Percentiles rank a stretch among this genome's conserved stretches.
Evolutionary conservation across 2,888 invertebrate species (phyloP).

Genomic region (Adelognathus sp.): DNA sequence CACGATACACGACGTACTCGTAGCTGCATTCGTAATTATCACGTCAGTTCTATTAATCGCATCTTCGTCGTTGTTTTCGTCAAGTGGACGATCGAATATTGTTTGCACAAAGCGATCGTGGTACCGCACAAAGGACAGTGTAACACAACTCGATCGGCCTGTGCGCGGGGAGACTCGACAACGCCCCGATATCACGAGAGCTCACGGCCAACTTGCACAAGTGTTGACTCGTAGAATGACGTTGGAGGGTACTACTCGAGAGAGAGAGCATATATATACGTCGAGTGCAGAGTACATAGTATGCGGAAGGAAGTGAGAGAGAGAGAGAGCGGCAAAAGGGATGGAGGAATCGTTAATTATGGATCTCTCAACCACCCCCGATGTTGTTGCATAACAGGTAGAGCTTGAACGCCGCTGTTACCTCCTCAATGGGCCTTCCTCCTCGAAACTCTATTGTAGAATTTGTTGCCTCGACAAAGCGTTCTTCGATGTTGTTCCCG

Average conservation of each 20-base stretch:
- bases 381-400: slow-evolving; percentile 37
- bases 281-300: not conserved
- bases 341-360: slow-evolving; percentile 40
- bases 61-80: too few relatives aligned
- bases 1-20: too few relatives aligned
- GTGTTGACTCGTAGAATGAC: slow-evolving; percentile 29
- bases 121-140: not conserved
- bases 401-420: slow-evolving; percentile 23
- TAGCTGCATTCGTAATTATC: too few relatives aligned
- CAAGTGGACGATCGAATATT: too few relatives aligned
- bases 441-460: slow-evolving; percentile 26
- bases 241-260: not conserved
- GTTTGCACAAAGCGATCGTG: not conserved
- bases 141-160: not conserved
- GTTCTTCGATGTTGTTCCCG: slow-evolving; percentile 38
- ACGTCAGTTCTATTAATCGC: too few relatives aligned
- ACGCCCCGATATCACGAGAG: not conserved
- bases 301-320: slow-evolving; percentile 1
- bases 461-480: slow-evolving; percentile 43
- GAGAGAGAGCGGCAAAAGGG: not conserved
- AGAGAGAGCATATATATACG: not conserved
- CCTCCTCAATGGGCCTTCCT: slow-evolving; percentile 10
- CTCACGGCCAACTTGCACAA: slow-evolving; percentile 17
- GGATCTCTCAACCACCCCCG: slow-evolving; percentile 42
- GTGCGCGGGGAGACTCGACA: not conserved